These are phyloP conservation scores for Syrista parreyssii DNA, from an alignment of 2,888 invertebrate species.

Conservation along the genomic window DNA sequence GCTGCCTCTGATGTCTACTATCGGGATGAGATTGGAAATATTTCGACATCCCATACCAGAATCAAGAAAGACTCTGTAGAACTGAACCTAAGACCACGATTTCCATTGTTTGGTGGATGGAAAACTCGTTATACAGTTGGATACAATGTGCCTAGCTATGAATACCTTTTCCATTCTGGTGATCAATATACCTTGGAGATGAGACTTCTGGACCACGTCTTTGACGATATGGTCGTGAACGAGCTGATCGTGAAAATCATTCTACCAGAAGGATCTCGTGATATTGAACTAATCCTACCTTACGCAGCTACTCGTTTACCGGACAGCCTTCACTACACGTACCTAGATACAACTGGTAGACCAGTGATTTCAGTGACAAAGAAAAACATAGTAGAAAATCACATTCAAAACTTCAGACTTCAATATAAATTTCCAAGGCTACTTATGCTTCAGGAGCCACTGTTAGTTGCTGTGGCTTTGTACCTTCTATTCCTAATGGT, in stretches of 20 bases:
- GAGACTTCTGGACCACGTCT: conserved; percentile 96
- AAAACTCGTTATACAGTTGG: conserved; percentile 96
- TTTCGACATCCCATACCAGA: conserved; percentile 95
- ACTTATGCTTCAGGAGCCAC: conserved; percentile 92
- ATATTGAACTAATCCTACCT: conserved; percentile 84
- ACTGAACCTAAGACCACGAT: conserved; percentile 94
- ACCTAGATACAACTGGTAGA: conserved; percentile 94
- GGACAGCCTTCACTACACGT: conserved; percentile 88
- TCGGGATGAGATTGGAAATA: conserved; percentile 98
- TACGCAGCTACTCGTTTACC: conserved; percentile 81
- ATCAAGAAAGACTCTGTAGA: conserved; percentile 92
- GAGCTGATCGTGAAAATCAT: conserved; percentile 89
- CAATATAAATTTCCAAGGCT: conserved; percentile 88
- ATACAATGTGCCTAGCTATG: conserved; percentile 97
- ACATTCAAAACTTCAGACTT: conserved; percentile 94
- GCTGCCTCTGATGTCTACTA: conserved; percentile 97
- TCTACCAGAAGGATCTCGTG: conserved; percentile 92
- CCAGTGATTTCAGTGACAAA: conserved; percentile 87
- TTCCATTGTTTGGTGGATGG: conserved; percentile 99
- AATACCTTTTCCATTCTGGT: conserved; percentile 87
- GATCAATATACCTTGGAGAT: conserved; percentile 88
- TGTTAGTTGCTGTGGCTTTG: conserved; percentile 88
- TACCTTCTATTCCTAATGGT: conserved; percentile 90
- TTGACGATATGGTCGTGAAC: conserved; percentile 96
- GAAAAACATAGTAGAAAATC: conserved; percentile 92